phyloP scores from a whole-genome alignment of 1,140 invertebrate genomes.

The Steinernema khuongi region DNA sequence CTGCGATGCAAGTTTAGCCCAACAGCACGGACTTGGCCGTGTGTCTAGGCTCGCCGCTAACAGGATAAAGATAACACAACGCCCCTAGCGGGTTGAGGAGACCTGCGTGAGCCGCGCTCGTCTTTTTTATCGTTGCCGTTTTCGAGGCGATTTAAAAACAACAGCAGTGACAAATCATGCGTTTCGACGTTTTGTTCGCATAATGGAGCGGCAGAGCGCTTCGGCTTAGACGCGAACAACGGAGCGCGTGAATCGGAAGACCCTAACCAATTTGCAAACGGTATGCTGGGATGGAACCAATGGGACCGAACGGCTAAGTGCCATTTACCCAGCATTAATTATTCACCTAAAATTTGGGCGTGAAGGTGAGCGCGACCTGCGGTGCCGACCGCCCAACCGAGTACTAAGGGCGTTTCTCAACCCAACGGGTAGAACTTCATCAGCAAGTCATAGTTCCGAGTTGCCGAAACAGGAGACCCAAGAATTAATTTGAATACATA shows the following conservation, averaged over 20 bases:
- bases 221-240: too few species aligned
- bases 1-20: not conserved
- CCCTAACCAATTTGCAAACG: too few species aligned
- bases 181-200: not conserved
- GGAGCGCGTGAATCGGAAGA: too few species aligned
- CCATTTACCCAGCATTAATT: too few species aligned
- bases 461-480: not conserved
- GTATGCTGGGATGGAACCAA: too few species aligned
- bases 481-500: conserved; percentile 7
- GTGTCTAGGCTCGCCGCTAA: conserved; percentile 8
- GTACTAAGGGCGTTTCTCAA: not conserved
- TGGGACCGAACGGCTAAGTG: too few species aligned
- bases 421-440: not conserved
- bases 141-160: not conserved
- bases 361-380: too few species aligned
- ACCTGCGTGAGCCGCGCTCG: not conserved
- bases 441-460: not conserved
- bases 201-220: too few species aligned
- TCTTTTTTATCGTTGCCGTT: not conserved
- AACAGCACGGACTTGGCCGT: not conserved
- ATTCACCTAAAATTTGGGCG: too few species aligned
- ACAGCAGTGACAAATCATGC: not conserved
- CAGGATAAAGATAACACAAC: conserved; percentile 14
- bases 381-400: too few species aligned
- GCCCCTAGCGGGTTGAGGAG: not conserved